phyloP scores from a whole-genome alignment of 2,113 vertebrate genomes.

The Nesoenas mayeri region DNA sequence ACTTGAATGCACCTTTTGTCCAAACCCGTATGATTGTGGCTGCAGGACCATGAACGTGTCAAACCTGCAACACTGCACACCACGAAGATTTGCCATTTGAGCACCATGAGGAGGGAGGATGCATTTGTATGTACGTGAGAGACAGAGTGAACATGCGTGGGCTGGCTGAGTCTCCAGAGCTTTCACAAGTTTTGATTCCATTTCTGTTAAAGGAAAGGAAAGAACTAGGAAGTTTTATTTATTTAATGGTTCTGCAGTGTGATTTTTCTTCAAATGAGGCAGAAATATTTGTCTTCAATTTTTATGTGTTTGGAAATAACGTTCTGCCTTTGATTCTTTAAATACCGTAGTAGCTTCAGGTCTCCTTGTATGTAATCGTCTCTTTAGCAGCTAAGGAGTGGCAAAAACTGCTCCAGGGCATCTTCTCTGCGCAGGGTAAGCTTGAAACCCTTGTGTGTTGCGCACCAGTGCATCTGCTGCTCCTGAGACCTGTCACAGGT shows the following conservation, averaged over 20 bases:
- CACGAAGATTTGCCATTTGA: background rate
- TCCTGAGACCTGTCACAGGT: background rate
- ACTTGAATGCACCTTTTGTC: conserved; percentile 61
- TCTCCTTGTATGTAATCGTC: background rate
- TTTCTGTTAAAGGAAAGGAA: background rate
- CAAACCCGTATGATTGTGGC: background rate
- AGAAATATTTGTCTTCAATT: background rate
- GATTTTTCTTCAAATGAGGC: background rate
- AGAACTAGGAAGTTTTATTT: conserved; percentile 8
- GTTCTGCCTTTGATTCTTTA: background rate
- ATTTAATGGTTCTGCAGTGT: background rate
- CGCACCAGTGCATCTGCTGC: background rate
- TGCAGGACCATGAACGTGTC: background rate
- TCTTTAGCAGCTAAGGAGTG: background rate
- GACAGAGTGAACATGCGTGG: background rate
- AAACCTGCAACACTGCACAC: background rate
- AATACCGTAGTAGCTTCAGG: background rate
- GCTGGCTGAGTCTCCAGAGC: background rate
- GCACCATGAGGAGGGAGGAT: background rate
- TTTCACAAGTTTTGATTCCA: background rate
- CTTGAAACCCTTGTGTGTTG: background rate
- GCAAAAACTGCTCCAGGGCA: background rate
- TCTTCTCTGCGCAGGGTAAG: background rate
- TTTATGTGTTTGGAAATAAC: background rate
- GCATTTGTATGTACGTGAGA: background rate